Percentiles rank a stretch among this genome's conserved stretches.
These are phyloP conservation scores for Lontra canadensis DNA, from an alignment of 2,113 vertebrate genomes.

Conservation along the genomic window DNA sequence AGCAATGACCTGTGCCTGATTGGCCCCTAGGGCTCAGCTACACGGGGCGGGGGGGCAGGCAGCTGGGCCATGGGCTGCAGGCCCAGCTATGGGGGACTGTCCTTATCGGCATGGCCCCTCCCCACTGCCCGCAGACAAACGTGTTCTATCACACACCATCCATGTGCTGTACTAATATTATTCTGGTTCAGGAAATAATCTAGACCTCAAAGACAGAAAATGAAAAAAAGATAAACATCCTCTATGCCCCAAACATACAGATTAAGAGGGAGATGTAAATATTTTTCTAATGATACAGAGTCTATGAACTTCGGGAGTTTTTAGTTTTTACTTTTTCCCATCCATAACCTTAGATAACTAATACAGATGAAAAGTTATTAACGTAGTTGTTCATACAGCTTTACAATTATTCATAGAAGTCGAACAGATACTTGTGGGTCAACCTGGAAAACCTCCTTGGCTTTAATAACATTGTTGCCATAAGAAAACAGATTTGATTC, in stretches of 20 bases:
- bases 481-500: background rate
- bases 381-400: background rate
- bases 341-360: background rate
- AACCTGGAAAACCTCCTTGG: background rate
- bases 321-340: background rate
- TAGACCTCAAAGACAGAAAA: background rate
- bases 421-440: background rate
- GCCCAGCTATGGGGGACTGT: rapidly evolving
- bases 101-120: rapidly evolving
- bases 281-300: background rate
- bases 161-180: background rate
- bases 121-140: background rate
- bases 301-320: background rate
- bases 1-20: background rate
- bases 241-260: background rate
- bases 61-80: rapidly evolving
- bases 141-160: background rate
- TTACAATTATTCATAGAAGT: background rate
- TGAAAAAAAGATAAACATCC: background rate
- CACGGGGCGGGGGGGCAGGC: too few species aligned
- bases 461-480: background rate
- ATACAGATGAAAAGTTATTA: background rate
- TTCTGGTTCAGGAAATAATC: background rate
- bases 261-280: background rate
- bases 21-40: background rate